Conservation (phyloP, 2,797 vertebrate genomes). For the Scyliorhinus canicula region DNA sequence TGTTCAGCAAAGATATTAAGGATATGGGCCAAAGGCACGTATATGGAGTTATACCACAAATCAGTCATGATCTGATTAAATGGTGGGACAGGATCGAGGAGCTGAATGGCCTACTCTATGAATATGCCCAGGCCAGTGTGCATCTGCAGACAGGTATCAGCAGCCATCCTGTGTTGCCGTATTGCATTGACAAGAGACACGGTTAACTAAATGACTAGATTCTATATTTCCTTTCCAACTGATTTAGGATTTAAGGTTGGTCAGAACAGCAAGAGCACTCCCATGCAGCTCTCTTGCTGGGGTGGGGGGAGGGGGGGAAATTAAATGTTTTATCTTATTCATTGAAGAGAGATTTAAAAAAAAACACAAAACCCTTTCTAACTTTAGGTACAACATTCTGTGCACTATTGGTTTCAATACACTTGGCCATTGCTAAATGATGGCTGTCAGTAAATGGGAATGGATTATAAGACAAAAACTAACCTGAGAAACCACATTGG, state of each 20-base stretch:
- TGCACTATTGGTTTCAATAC: not conserved
- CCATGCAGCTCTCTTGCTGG: not conserved
- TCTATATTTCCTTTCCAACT: not conserved
- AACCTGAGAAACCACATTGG: constrained; percentile 76
- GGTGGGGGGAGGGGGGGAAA: not conserved
- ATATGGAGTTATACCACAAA: too few species aligned
- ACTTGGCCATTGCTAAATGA: not conserved
- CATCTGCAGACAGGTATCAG: too few species aligned
- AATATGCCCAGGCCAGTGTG: too few species aligned
- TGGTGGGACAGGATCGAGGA: too few species aligned
- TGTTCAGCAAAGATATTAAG: too few species aligned
- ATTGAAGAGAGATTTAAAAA: not conserved
- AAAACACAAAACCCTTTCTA: not conserved
- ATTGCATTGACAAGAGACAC: not conserved
- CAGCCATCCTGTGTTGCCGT: not conserved
- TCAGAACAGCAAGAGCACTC: not conserved
- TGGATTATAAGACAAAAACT: constrained; percentile 38
- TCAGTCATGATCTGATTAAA: too few species aligned
- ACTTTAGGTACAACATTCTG: not conserved
- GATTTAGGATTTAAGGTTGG: not conserved
- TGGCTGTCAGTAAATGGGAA: not conserved
- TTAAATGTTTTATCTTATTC: not conserved
- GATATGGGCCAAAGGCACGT: too few species aligned
- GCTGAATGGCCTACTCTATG: too few species aligned
- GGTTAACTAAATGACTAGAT: not conserved